Percentiles rank a stretch among this genome's conserved stretches.
Conservation (phyloP, 2,888 invertebrate species). For the Congeria kusceri region DNA sequence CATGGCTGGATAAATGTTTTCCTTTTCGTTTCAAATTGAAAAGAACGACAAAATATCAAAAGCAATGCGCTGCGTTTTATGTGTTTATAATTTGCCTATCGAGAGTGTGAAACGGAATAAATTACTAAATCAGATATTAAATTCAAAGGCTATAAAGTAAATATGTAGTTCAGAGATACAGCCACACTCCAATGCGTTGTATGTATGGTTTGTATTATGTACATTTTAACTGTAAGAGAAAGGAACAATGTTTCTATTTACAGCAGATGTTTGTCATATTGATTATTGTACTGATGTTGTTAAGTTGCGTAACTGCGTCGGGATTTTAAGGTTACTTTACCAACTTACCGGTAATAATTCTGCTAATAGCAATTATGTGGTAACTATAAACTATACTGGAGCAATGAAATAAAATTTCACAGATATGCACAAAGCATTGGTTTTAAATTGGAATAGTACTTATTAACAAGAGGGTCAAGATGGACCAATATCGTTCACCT, state of each 20-base stretch:
- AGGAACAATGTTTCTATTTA: conserved; percentile 30
- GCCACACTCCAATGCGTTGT: conserved; percentile 21
- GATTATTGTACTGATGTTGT: too few species aligned
- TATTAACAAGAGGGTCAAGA: too few species aligned
- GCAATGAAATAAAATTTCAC: too few species aligned
- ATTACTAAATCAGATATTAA: conserved; percentile 61
- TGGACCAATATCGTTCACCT: too few species aligned
- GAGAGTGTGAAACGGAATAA: conserved; percentile 55
- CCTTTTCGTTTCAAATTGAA: conserved; percentile 37
- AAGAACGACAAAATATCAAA: conserved; percentile 39
- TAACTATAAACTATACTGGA: too few species aligned
- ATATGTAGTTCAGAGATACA: conserved; percentile 44
- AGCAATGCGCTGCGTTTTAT: conserved; percentile 44
- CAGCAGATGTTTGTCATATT: too few species aligned
- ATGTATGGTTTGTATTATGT: conserved; percentile 32
- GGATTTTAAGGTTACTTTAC: too few species aligned
- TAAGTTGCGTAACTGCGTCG: too few species aligned
- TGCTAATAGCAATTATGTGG: too few species aligned
- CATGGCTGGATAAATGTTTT: conserved; percentile 42
- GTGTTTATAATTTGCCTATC: conserved; percentile 55
- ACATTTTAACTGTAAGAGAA: conserved; percentile 27
- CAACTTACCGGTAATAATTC: too few species aligned
- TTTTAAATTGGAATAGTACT: too few species aligned
- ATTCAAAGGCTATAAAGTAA: conserved; percentile 54
- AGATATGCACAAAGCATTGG: too few species aligned